phyloP scores from a whole-genome alignment of 2,797 vertebrate species.

The Oreonectes daqikongensis region DNA sequence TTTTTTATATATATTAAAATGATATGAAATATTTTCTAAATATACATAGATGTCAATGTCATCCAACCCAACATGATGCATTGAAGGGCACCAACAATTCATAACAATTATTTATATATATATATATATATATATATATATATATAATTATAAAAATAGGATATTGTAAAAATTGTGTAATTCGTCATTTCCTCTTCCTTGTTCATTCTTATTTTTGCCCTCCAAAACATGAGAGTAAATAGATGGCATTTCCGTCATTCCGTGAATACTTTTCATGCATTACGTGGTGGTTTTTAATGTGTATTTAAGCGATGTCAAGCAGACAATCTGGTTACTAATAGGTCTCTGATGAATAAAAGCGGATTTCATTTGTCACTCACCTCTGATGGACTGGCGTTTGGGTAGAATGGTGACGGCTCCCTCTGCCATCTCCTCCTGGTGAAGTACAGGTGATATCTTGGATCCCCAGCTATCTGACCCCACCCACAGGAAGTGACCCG shows the following conservation, averaged over 20 bases:
- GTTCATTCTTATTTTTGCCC: neutral
- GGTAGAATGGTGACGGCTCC: constrained; percentile 96
- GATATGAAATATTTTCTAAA: no score
- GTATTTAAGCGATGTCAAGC: constrained; percentile 6
- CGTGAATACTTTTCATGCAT: neutral
- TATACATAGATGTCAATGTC: neutral
- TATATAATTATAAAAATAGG: no score
- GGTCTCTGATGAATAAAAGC: constrained; percentile 23
- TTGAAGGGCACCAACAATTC: neutral
- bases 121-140: no score
- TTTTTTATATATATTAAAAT: no score
- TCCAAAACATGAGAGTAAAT: neutral
- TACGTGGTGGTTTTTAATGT: neutral
- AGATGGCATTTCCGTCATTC: neutral
- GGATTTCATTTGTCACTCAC: constrained; percentile 68
- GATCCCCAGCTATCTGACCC: constrained; percentile 99
- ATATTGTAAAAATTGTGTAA: no score
- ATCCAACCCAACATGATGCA: neutral
- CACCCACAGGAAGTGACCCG: constrained; percentile 97
- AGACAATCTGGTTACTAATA: neutral
- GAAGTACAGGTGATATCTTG: constrained; percentile 91
- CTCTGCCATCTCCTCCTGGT: constrained; percentile 94
- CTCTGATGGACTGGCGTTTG: constrained; percentile 91
- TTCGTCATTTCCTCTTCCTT: neutral
- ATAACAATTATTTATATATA: no score